Evolutionary conservation across 2,888 invertebrate genomes (phyloP).

Genomic region (Cephus nigrinus): DNA sequence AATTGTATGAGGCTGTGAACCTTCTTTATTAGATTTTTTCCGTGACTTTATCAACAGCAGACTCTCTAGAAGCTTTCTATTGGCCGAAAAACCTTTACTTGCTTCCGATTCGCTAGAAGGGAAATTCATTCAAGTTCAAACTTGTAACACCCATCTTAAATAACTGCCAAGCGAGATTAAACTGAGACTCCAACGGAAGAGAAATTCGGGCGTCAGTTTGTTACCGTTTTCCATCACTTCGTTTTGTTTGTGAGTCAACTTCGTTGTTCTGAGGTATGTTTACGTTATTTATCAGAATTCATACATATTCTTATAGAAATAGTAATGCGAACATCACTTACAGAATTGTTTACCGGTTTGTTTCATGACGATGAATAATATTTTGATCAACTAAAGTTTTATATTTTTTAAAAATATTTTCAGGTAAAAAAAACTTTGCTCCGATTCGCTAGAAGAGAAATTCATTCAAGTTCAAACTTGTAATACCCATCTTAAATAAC

Average conservation of each 20-base stretch:
- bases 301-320: not conserved
- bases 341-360: not conserved
- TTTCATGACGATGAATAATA: not conserved
- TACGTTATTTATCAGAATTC: not conserved
- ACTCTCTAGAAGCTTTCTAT: not conserved
- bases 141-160: constrained; percentile 1
- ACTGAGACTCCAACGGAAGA: not conserved
- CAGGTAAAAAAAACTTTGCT: not conserved
- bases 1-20: not conserved
- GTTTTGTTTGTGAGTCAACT: not conserved
- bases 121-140: not conserved
- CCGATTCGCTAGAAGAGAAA: not conserved
- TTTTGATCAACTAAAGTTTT: not conserved
- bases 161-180: not conserved
- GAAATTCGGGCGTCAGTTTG: not conserved
- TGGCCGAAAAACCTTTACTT: not conserved
- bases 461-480: not conserved
- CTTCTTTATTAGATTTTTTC: not conserved
- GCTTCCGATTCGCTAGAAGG: not conserved
- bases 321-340: not conserved
- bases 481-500: not conserved
- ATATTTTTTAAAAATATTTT: not conserved
- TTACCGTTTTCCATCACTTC: not conserved
- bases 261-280: not conserved
- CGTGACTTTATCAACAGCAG: not conserved